These are phyloP conservation scores for Acrobasis suavella DNA, from an alignment of 2,888 invertebrate genomes.

Conservation along the genomic window DNA sequence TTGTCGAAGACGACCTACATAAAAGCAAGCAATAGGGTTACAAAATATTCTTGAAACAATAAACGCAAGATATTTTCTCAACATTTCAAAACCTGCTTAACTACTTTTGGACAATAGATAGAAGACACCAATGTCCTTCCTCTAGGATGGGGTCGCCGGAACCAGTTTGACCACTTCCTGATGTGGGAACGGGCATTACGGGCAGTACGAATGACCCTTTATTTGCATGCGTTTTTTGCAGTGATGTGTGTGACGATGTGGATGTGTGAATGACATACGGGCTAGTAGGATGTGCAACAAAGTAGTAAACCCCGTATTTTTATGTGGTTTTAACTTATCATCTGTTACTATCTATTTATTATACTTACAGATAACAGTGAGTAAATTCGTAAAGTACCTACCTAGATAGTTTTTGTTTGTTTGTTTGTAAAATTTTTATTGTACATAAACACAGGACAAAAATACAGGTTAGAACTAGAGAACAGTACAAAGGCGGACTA, in stretches of 20 bases:
- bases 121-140: conserved; percentile 60
- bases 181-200: conserved; percentile 69
- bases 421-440: too few relatives aligned
- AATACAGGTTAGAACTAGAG: too few relatives aligned
- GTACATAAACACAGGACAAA: too few relatives aligned
- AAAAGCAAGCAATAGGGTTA: neutral
- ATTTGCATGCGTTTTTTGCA: conserved; percentile 53
- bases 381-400: too few relatives aligned
- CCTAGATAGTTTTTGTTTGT: too few relatives aligned
- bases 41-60: neutral
- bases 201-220: conserved; percentile 68
- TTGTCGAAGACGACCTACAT: too few relatives aligned
- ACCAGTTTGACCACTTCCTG: conserved; percentile 70
- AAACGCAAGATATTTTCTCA: conserved; percentile 45
- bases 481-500: too few relatives aligned
- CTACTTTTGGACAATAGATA: conserved; percentile 75
- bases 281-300: conserved; percentile 23
- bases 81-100: conserved; percentile 60
- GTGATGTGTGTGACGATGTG: conserved; percentile 11
- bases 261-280: conserved; percentile 38
- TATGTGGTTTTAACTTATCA: neutral
- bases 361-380: too few relatives aligned
- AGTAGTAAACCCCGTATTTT: neutral
- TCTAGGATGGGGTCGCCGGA: conserved; percentile 60
- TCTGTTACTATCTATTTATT: too few relatives aligned